phyloP scores from a whole-genome alignment of 1,140 invertebrate genomes.

The Liolophura sinensis region DNA sequence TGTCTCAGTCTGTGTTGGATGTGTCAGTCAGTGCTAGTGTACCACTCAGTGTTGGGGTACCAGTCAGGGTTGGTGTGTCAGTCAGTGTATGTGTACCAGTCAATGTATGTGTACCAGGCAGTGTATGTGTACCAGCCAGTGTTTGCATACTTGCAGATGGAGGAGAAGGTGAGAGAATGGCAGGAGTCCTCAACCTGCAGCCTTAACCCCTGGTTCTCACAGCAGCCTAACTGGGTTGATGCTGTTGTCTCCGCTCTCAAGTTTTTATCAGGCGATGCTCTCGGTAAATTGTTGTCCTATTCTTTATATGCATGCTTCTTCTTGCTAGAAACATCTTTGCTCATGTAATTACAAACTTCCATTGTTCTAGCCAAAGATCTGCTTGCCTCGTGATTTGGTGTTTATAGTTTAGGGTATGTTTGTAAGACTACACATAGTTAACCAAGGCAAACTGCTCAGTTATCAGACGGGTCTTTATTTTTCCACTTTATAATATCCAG shows the following conservation, averaged over 20 bases:
- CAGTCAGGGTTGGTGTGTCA: too few relatives aligned
- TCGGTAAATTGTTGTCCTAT: slow-evolving; percentile 58
- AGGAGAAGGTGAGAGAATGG: slow-evolving; percentile 77
- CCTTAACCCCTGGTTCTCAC: slow-evolving; percentile 78
- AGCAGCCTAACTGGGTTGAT: slow-evolving; percentile 75
- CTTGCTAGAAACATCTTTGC: not conserved
- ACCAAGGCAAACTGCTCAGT: too few relatives aligned
- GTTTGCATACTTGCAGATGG: slow-evolving; percentile 64
- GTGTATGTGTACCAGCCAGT: not conserved
- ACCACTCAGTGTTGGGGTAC: not conserved
- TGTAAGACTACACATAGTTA: too few relatives aligned
- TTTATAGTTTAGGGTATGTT: too few relatives aligned
- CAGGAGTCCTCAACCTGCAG: slow-evolving; percentile 78
- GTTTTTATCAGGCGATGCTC: slow-evolving; percentile 84
- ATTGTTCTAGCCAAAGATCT: too few relatives aligned
- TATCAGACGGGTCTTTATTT: too few relatives aligned
- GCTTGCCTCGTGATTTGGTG: too few relatives aligned
- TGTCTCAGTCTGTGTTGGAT: not conserved
- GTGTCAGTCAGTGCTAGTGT: too few relatives aligned
- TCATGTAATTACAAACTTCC: not conserved
- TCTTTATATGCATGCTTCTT: not conserved
- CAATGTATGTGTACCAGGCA: too few relatives aligned
- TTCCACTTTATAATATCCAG: too few relatives aligned
- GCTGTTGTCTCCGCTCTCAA: slow-evolving; percentile 79
- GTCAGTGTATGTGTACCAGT: too few relatives aligned